Percentiles rank a stretch among this genome's conserved stretches.
These are phyloP conservation scores for Oncopeltus fasciatus DNA, from an alignment of 1,140 invertebrate genomes.

Conservation along the genomic window DNA sequence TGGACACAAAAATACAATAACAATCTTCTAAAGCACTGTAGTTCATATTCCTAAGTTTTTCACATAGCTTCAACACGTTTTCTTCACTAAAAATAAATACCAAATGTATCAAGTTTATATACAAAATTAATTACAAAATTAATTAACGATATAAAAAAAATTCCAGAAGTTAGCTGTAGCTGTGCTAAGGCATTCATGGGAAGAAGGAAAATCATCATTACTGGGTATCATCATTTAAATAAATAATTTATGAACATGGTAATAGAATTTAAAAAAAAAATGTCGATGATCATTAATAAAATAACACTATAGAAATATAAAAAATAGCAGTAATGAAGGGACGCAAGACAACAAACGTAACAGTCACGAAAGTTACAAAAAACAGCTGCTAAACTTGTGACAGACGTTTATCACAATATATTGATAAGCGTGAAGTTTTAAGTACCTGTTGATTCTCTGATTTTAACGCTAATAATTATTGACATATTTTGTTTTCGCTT, in stretches of 20 bases:
- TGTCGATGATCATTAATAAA: no score
- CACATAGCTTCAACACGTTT: constrained; percentile 85
- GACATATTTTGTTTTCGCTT: neutral
- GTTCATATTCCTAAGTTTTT: constrained; percentile 57
- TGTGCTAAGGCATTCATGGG: neutral
- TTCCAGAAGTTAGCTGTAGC: neutral
- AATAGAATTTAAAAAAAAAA: no score
- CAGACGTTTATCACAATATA: no score
- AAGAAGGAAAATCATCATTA: neutral
- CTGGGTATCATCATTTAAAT: neutral
- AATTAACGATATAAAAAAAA: neutral
- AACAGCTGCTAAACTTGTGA: no score
- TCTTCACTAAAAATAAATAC: constrained; percentile 59
- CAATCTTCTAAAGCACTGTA: constrained; percentile 60
- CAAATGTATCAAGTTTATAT: neutral
- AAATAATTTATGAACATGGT: no score
- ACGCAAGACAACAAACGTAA: no score
- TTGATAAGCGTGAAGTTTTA: no score
- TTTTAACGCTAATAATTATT: no score
- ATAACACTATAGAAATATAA: no score
- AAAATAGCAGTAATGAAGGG: no score
- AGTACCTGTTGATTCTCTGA: no score
- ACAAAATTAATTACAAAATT: neutral
- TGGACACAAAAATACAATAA: constrained; percentile 81
- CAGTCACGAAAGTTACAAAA: no score